These are phyloP conservation scores for Gerris buenoi DNA, from an alignment of 1,140 invertebrate species.

Conservation along the genomic window DNA sequence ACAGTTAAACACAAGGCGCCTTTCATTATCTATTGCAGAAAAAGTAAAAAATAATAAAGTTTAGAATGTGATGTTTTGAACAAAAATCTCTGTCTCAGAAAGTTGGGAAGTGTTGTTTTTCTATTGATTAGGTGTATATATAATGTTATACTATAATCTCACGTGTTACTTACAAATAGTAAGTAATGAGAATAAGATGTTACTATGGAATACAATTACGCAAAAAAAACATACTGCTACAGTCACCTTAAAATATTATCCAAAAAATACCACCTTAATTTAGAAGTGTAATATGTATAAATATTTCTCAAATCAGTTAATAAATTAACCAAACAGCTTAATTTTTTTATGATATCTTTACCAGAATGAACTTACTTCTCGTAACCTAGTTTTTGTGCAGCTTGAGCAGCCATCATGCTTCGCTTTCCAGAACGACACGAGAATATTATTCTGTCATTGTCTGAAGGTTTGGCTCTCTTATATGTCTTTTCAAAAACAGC, in stretches of 20 bases:
- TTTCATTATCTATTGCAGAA: too few relatives aligned
- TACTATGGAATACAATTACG: not conserved
- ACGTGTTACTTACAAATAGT: too few relatives aligned
- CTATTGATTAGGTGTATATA: too few relatives aligned
- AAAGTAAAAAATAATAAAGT: too few relatives aligned
- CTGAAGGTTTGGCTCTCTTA: conserved; percentile 12
- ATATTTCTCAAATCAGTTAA: not conserved
- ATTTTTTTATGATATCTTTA: not conserved
- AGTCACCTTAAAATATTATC: not conserved
- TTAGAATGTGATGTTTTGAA: too few relatives aligned
- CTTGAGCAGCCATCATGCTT: conserved; percentile 15
- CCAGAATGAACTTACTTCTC: conserved; percentile 14
- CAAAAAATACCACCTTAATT: not conserved
- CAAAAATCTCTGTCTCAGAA: too few relatives aligned
- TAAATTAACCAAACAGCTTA: not conserved
- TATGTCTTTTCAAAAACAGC: conserved; percentile 15
- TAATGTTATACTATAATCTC: too few relatives aligned
- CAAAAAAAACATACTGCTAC: not conserved
- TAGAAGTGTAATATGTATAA: not conserved
- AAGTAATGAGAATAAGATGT: not conserved
- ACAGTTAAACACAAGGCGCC: too few relatives aligned
- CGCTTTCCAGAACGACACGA: conserved; percentile 19
- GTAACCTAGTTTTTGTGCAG: conserved; percentile 11
- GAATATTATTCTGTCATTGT: conserved; percentile 14
- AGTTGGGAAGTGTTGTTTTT: too few relatives aligned